These are phyloP conservation scores for Acrocyrtus sp. DNA, from an alignment of 2,888 invertebrate species.

Conservation along the genomic window DNA sequence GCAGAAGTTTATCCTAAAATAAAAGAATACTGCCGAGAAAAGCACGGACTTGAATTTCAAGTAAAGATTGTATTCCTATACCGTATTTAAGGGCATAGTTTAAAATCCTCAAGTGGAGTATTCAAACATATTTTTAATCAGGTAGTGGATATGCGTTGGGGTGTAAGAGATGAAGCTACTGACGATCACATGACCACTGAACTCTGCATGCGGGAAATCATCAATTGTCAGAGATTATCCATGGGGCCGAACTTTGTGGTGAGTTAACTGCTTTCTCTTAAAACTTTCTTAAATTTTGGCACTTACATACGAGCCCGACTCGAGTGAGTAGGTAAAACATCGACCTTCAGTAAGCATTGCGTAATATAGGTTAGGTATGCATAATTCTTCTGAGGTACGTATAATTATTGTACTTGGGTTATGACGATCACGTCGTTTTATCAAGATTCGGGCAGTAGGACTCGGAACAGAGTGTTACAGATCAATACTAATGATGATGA, in stretches of 20 bases:
- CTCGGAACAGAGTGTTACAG: slow-evolving; percentile 43
- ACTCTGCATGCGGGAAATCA: slow-evolving; percentile 97
- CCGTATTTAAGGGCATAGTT: too few relatives aligned
- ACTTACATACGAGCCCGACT: too few relatives aligned
- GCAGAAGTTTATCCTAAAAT: slow-evolving; percentile 97
- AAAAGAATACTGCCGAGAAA: slow-evolving; percentile 96
- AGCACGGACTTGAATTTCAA: slow-evolving; percentile 98
- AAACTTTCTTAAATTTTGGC: not conserved
- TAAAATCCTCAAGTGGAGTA: not conserved
- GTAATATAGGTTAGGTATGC: too few relatives aligned
- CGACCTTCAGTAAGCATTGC: too few relatives aligned
- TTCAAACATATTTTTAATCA: slow-evolving; percentile 67
- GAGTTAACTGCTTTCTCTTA: slow-evolving; percentile 61
- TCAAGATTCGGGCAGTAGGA: slow-evolving; percentile 47
- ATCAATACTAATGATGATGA: too few relatives aligned
- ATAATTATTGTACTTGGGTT: too few relatives aligned
- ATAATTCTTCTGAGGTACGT: too few relatives aligned
- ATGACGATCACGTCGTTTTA: too few relatives aligned
- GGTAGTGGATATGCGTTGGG: slow-evolving; percentile 99
- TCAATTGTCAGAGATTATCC: slow-evolving; percentile 95
- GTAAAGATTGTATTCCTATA: slow-evolving; percentile 69
- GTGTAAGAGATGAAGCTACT: slow-evolving; percentile 96
- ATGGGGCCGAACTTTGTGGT: slow-evolving; percentile 99
- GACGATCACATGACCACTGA: slow-evolving; percentile 99
- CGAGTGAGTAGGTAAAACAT: too few relatives aligned